Conservation (phyloP, 2,113 vertebrate genomes). For the Hyla sarda region DNA sequence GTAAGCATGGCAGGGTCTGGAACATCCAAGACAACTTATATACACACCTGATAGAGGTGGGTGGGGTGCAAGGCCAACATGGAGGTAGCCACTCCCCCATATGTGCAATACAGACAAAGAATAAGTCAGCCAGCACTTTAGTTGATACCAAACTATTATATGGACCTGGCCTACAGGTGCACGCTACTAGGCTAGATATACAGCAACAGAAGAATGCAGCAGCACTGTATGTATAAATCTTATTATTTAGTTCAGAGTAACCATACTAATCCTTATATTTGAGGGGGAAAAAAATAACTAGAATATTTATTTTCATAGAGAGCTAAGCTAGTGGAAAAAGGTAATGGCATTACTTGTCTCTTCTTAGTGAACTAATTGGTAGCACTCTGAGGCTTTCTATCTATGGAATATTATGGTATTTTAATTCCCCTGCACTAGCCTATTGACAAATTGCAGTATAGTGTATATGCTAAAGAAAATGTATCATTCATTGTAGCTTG, state of each 20-base stretch:
- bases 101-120: no score
- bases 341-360: background rate
- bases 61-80: no score
- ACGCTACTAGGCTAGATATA: no score
- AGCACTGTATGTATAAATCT: no score
- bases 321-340: background rate
- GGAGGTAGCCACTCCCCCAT: no score
- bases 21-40: no score
- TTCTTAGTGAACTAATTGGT: slow-evolving; percentile 21
- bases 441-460: slow-evolving; percentile 27
- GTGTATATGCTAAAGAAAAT: background rate
- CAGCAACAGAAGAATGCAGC: no score
- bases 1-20: no score
- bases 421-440: background rate
- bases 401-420: background rate
- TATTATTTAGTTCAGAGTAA: slow-evolving; percentile 21
- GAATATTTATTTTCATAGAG: slow-evolving; percentile 1
- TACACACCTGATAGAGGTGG: no score
- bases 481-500: slow-evolving; percentile 25
- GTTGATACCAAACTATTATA: no score
- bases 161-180: no score
- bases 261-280: background rate
- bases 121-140: no score
- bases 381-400: background rate
- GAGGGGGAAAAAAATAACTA: background rate